Evolutionary conservation across 2,797 vertebrate species (phyloP).

Genomic region (Tympanoctomys barrerae): DNA sequence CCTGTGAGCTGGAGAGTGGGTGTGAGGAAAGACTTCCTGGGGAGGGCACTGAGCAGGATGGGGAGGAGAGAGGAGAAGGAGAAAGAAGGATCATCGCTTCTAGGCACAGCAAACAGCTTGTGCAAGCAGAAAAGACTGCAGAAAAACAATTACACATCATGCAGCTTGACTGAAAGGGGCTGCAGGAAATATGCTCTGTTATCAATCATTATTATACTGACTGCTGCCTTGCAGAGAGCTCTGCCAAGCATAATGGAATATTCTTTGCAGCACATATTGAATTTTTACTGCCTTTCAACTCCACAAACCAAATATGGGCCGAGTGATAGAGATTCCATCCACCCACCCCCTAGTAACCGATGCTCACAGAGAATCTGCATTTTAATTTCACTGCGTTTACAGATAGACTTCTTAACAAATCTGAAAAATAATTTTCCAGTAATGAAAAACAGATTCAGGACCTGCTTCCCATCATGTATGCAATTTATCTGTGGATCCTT

Average conservation of each 20-base stretch:
- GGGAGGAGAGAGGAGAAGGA: neutral
- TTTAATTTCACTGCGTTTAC: conserved; percentile 1
- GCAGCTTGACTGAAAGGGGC: conserved; percentile 9
- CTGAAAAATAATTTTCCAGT: conserved; percentile 24
- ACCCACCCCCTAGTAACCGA: neutral
- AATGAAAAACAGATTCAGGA: neutral
- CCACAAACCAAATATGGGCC: neutral
- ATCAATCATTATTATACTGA: conserved; percentile 13
- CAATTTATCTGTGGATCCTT: neutral
- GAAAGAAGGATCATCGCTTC: neutral
- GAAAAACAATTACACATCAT: neutral
- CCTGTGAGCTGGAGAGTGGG: neutral
- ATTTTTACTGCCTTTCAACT: conserved; percentile 54
- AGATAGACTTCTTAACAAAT: neutral
- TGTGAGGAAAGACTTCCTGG: neutral
- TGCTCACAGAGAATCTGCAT: conserved; percentile 44
- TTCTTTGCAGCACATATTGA: conserved; percentile 38
- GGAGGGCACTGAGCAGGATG: too few relatives aligned
- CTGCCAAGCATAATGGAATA: conserved; percentile 56
- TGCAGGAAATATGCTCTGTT: neutral
- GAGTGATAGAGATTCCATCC: neutral
- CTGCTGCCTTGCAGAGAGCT: conserved; percentile 6
- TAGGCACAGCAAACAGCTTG: neutral
- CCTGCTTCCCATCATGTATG: neutral
- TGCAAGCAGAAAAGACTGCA: neutral